Evolutionary conservation across 2,888 invertebrate species (phyloP).

Genomic region (Eupithecia insigniata): DNA sequence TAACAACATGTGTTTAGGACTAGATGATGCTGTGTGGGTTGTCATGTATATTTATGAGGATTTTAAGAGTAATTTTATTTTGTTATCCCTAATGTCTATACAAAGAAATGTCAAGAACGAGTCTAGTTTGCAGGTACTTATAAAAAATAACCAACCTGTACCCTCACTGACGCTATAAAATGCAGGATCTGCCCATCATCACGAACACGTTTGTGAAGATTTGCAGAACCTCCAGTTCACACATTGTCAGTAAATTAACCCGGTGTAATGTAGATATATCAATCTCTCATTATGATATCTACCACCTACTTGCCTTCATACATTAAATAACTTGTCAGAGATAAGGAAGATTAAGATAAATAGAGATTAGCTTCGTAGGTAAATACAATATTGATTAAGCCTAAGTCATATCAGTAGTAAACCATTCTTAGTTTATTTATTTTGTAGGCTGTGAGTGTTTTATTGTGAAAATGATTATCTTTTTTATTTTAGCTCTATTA

Average conservation of each 20-base stretch:
- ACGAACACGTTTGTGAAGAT: too few relatives aligned
- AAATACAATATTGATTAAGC: conserved; percentile 4
- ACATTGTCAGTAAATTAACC: too few relatives aligned
- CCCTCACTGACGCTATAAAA: too few relatives aligned
- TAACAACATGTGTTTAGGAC: too few relatives aligned
- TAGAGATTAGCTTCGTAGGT: conserved; percentile 1
- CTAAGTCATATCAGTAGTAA: background rate
- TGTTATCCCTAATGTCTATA: background rate
- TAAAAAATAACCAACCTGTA: background rate
- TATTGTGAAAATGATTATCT: conserved; percentile 51
- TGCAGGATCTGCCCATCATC: too few relatives aligned
- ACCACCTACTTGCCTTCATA: background rate
- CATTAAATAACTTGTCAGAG: background rate
- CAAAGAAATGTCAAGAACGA: background rate
- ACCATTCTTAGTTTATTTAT: background rate
- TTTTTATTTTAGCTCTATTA: conserved; percentile 50
- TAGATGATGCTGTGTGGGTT: too few relatives aligned
- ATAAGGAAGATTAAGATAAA: conserved; percentile 12
- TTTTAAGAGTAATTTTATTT: background rate
- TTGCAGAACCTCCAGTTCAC: too few relatives aligned
- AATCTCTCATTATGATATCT: background rate
- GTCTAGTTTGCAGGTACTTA: background rate
- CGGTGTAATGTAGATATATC: too few relatives aligned
- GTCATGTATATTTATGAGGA: too few relatives aligned
- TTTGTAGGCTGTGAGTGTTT: background rate